These are phyloP conservation scores for Smittia aterrima DNA, from an alignment of 2,888 invertebrate genomes.

Conservation along the genomic window DNA sequence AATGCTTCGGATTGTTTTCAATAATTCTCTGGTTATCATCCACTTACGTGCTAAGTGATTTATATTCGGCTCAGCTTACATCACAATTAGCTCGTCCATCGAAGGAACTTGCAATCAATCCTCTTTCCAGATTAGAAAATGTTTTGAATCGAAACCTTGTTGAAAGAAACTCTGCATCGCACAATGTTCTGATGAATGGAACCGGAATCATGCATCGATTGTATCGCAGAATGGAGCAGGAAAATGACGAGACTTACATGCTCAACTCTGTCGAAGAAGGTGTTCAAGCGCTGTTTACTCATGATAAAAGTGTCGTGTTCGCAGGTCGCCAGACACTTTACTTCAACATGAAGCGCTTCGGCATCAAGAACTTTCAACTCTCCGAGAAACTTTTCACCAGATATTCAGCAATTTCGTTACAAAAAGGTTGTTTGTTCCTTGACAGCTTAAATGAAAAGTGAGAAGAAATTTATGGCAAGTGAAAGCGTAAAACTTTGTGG, in stretches of 20 bases:
- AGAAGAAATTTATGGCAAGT: slow-evolving; percentile 32
- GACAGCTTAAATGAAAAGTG: slow-evolving; percentile 73
- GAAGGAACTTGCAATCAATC: slow-evolving; percentile 67
- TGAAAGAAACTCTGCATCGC: slow-evolving; percentile 70
- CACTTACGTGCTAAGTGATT: slow-evolving; percentile 74
- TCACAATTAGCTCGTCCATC: slow-evolving; percentile 71
- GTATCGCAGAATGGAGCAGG: slow-evolving; percentile 66
- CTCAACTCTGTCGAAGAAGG: slow-evolving; percentile 71
- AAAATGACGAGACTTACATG: slow-evolving; percentile 53
- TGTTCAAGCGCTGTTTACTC: slow-evolving; percentile 63
- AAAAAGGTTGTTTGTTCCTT: slow-evolving; percentile 72
- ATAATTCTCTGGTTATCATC: slow-evolving; percentile 70
- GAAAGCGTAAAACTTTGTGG: slow-evolving; percentile 78
- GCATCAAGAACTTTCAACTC: slow-evolving; percentile 62
- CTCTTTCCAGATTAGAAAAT: slow-evolving; percentile 63
- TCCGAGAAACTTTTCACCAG: slow-evolving; percentile 75
- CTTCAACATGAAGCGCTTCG: slow-evolving; percentile 73
- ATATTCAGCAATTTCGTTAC: slow-evolving; percentile 74
- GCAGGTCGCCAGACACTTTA: slow-evolving; percentile 73
- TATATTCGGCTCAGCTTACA: slow-evolving; percentile 75
- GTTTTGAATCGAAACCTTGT: slow-evolving; percentile 66
- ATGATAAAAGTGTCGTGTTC: slow-evolving; percentile 63
- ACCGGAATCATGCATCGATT: slow-evolving; percentile 71
- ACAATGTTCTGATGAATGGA: slow-evolving; percentile 67
- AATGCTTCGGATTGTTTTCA: slow-evolving; percentile 66